Evolutionary conservation across 2,113 vertebrate species (phyloP).

Genomic region (Rhabdornis inornatus): DNA sequence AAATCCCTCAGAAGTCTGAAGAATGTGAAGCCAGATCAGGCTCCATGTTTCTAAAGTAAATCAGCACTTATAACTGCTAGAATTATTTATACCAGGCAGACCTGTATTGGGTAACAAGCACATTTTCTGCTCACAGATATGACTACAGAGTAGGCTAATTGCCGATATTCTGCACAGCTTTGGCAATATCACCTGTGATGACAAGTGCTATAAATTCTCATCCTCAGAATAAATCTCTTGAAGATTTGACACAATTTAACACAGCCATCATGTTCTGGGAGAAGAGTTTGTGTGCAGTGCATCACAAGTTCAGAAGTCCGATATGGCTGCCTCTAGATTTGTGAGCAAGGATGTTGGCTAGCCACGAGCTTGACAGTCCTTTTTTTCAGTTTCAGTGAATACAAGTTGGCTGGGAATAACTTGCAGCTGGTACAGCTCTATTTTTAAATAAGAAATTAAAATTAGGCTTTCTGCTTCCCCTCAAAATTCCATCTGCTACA

Average conservation of each 20-base stretch:
- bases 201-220: slow-evolving; percentile 43
- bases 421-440: slow-evolving; percentile 62
- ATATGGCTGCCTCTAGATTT: background rate
- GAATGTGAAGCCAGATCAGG: background rate
- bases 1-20: background rate
- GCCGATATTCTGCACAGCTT: background rate
- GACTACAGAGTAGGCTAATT: slow-evolving; percentile 21
- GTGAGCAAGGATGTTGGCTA: background rate
- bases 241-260: slow-evolving; percentile 23
- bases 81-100: slow-evolving; percentile 41
- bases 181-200: slow-evolving; percentile 18
- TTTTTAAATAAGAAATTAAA: slow-evolving; percentile 64
- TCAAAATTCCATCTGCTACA: slow-evolving; percentile 65
- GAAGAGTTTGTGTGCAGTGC: background rate
- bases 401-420: slow-evolving; percentile 50
- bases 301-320: background rate
- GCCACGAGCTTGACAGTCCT: background rate
- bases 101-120: slow-evolving; percentile 8
- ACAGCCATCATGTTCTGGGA: background rate
- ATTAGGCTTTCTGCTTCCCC: slow-evolving; percentile 47
- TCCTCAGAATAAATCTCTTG: slow-evolving; percentile 27
- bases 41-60: background rate
- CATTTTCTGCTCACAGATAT: slow-evolving; percentile 1
- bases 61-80: background rate
- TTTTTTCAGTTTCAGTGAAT: slow-evolving; percentile 27